These are phyloP conservation scores for Pomatorhinus ruficollis DNA, from an alignment of 2,113 vertebrate species.

Conservation along the genomic window DNA sequence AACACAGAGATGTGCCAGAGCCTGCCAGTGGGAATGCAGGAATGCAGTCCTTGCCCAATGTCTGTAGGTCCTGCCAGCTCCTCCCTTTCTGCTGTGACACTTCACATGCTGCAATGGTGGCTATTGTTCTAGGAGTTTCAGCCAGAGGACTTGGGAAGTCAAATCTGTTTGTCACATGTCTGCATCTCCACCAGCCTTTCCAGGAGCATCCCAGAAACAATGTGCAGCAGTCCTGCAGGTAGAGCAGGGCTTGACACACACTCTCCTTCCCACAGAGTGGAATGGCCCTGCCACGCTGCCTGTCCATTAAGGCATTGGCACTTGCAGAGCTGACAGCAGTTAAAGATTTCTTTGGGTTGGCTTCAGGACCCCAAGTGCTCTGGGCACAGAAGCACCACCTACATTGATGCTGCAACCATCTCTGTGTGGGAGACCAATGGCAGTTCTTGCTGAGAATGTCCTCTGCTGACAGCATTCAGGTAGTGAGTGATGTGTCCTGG, in stretches of 20 bases:
- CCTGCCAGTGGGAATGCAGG: not conserved
- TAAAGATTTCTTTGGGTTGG: not conserved
- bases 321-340: not conserved
- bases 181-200: not conserved
- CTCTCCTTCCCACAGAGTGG: not conserved
- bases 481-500: not conserved
- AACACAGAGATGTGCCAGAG: not conserved
- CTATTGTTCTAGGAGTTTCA: not conserved
- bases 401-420: not conserved
- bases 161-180: not conserved
- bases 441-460: not conserved
- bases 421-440: fast-evolving
- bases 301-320: fast-evolving
- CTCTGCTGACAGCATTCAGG: not conserved
- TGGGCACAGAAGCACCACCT: not conserved
- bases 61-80: not conserved
- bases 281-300: not conserved
- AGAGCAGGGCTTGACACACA: not conserved
- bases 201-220: not conserved
- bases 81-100: not conserved
- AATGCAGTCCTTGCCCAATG: not conserved
- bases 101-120: fast-evolving
- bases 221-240: not conserved
- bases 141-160: not conserved
- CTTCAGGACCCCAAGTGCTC: not conserved